phyloP scores from a whole-genome alignment of 2,113 vertebrate genomes.

The Parus major region DNA sequence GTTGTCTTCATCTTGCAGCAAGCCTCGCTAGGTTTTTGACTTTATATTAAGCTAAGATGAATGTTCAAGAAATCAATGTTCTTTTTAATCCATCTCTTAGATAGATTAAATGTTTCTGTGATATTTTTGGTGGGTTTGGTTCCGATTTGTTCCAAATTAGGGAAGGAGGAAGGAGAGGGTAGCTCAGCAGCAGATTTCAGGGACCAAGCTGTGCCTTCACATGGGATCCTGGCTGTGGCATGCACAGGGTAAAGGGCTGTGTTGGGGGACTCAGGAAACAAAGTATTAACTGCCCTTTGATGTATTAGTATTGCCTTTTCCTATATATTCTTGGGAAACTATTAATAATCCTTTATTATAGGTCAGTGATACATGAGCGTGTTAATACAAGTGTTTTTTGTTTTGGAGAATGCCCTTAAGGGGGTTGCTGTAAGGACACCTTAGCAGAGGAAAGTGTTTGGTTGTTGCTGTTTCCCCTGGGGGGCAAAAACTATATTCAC shows the following conservation, averaged over 20 bases:
- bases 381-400: background rate
- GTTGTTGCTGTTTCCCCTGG: background rate
- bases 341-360: conserved; percentile 15
- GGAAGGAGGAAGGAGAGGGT: background rate
- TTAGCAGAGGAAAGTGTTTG: background rate
- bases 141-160: background rate
- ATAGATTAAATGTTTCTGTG: background rate
- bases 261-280: background rate
- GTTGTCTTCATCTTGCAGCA: background rate
- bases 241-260: background rate
- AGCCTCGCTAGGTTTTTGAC: background rate
- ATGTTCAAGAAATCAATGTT: background rate
- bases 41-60: background rate
- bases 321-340: background rate
- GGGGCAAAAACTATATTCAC: background rate
- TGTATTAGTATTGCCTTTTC: background rate
- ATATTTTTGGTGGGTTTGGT: background rate
- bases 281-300: background rate
- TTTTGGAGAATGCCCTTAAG: background rate
- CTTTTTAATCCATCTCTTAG: background rate
- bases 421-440: background rate
- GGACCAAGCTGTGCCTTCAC: background rate
- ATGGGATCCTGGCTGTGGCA: fast-evolving
- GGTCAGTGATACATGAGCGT: background rate
- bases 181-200: background rate